A percentile compares a stretch with the other conserved stretches of the same genome.
These are phyloP conservation scores for Yponomeuta malinellus DNA, from an alignment of 2,888 invertebrate species.

Conservation along the genomic window DNA sequence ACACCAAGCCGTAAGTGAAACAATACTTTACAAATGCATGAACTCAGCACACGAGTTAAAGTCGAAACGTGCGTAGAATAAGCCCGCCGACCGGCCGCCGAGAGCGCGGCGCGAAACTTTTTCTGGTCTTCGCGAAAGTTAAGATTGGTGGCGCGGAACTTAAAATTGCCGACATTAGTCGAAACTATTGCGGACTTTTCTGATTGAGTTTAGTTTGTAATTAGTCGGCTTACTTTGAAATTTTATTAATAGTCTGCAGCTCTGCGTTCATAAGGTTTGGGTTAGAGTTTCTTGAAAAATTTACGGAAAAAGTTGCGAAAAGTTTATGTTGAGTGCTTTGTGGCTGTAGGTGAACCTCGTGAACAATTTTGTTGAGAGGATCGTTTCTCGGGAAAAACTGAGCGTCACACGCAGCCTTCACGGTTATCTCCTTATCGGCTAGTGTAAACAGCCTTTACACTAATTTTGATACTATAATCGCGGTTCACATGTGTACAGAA, in stretches of 20 bases:
- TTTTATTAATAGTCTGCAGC: no score
- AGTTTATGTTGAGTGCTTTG: no score
- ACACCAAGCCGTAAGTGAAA: constrained; percentile 55
- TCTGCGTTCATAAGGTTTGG: no score
- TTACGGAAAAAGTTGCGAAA: no score
- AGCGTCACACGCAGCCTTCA: constrained; percentile 23
- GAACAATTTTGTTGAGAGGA: no score
- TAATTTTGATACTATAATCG: constrained; percentile 30
- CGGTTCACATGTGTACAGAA: constrained; percentile 20
- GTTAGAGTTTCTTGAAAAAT: no score
- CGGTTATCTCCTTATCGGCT: constrained; percentile 37
- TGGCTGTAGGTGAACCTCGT: no score
- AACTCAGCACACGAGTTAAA: constrained; percentile 37
- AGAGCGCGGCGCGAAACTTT: constrained; percentile 20
- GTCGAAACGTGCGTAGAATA: neutral
- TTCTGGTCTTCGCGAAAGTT: constrained; percentile 31
- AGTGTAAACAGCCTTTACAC: constrained; percentile 46
- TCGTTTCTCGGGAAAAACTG: neutral
- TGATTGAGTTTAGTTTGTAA: neutral
- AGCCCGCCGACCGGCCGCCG: neutral
- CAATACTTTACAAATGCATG: constrained; percentile 41
- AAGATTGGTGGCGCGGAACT: constrained; percentile 37
- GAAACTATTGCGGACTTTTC: neutral
- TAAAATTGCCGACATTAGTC: constrained; percentile 32
- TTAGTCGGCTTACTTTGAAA: neutral